phyloP scores from a whole-genome alignment of 2,113 vertebrate species.

The Talpa occidentalis region DNA sequence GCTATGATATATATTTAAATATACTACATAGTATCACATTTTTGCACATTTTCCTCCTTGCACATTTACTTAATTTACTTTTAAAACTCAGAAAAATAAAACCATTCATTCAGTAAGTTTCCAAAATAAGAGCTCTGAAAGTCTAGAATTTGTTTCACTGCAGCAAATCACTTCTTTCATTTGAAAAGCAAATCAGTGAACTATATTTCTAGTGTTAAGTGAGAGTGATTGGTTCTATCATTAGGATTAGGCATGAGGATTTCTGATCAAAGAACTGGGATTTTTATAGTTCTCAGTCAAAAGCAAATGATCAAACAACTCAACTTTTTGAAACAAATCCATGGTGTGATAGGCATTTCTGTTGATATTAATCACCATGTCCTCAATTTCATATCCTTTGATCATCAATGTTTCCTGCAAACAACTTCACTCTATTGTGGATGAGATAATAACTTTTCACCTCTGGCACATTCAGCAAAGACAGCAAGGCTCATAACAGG shows the following conservation, averaged over 20 bases:
- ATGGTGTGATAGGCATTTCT: constrained; percentile 47
- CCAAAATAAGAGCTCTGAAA: constrained; percentile 47
- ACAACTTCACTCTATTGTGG: neutral
- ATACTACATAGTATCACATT: neutral
- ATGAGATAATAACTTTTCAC: neutral
- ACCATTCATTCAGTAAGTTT: neutral
- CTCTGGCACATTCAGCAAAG: neutral
- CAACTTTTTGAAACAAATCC: constrained; percentile 66
- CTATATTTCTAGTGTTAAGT: constrained; percentile 32
- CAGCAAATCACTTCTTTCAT: constrained; percentile 49
- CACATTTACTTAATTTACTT: constrained; percentile 36
- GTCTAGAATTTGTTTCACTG: constrained; percentile 49
- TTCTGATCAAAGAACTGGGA: constrained; percentile 77
- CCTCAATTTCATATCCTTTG: constrained; percentile 61
- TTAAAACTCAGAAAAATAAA: constrained; percentile 38
- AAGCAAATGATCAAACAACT: constrained; percentile 79
- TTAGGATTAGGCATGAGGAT: constrained; percentile 68
- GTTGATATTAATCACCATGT: constrained; percentile 66
- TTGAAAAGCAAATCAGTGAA: constrained; percentile 54
- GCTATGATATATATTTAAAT: neutral
- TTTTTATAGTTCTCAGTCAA: constrained; percentile 68
- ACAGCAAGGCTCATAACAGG: neutral
- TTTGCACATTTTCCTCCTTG: neutral
- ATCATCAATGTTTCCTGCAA: constrained; percentile 35
- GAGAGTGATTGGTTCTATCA: constrained; percentile 58